Conservation (phyloP, 2,113 vertebrate genomes). For the Paratilapia polleni region DNA sequence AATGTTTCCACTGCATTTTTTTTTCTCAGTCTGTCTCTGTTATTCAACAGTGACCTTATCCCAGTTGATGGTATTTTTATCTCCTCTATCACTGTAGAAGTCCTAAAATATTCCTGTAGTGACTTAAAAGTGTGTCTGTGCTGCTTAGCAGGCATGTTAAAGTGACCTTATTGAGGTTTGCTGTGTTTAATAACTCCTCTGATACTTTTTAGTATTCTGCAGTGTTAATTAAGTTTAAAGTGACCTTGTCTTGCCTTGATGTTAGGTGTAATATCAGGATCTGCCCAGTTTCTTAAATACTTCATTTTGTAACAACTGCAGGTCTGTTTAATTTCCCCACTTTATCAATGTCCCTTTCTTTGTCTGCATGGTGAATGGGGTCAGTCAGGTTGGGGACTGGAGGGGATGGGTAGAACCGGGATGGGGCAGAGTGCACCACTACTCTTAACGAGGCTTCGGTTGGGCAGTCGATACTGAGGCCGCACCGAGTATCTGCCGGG, state of each 20-base stretch:
- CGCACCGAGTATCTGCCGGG: conserved; percentile 19
- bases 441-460: conserved; percentile 19
- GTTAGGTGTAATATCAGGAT: neutral
- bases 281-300: neutral
- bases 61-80: conserved; percentile 59
- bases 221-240: neutral
- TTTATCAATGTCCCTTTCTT: neutral
- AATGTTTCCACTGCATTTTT: neutral
- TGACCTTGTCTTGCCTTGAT: neutral
- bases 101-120: conserved; percentile 50
- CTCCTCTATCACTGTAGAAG: conserved; percentile 30
- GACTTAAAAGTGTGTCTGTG: conserved; percentile 16
- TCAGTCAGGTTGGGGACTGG: conserved; percentile 4
- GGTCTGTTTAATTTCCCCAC: neutral
- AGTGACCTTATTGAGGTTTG: conserved; percentile 19
- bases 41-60: conserved; percentile 60
- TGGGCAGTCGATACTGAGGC: conserved; percentile 29
- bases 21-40: neutral
- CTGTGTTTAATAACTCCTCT: neutral
- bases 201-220: neutral
- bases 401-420: neutral
- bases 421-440: conserved; percentile 1
- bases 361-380: conserved; percentile 36
- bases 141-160: neutral
- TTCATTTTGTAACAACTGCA: neutral